These are phyloP conservation scores for Polymixis lichenea DNA, from an alignment of 2,888 invertebrate genomes.

Conservation along the genomic window DNA sequence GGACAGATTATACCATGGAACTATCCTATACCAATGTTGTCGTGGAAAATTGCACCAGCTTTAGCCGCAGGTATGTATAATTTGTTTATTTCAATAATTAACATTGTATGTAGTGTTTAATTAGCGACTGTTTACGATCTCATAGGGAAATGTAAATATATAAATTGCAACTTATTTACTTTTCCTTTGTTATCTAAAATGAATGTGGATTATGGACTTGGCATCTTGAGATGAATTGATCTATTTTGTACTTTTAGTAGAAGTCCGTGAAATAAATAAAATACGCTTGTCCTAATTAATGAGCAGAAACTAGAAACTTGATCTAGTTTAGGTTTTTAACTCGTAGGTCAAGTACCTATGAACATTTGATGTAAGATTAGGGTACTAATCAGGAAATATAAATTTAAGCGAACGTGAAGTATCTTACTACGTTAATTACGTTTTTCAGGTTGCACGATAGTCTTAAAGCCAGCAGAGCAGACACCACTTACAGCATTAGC, in stretches of 20 bases:
- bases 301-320: background rate
- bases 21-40: slow-evolving; percentile 97
- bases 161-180: background rate
- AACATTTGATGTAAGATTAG: background rate
- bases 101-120: slow-evolving; percentile 28
- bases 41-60: slow-evolving; percentile 97
- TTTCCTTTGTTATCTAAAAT: slow-evolving; percentile 3
- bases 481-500: slow-evolving; percentile 97
- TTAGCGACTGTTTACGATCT: slow-evolving; percentile 31
- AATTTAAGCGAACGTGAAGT: background rate
- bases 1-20: slow-evolving; percentile 99
- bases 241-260: background rate
- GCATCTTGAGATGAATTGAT: background rate
- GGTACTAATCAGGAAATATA: background rate
- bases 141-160: slow-evolving; percentile 16
- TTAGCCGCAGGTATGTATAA: slow-evolving; percentile 90
- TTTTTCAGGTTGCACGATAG: slow-evolving; percentile 93
- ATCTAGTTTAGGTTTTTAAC: background rate
- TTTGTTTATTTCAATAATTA: slow-evolving; percentile 17
- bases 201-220: background rate
- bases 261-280: too few relatives aligned
- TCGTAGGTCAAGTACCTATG: background rate
- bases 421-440: background rate
- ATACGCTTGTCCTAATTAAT: background rate
- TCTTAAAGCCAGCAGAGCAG: slow-evolving; percentile 98